Evolutionary conservation across 37 sponge, comb jelly and placozoan genomes (phyloP).

Genomic region (Halisarca cf. caerulea): DNA sequence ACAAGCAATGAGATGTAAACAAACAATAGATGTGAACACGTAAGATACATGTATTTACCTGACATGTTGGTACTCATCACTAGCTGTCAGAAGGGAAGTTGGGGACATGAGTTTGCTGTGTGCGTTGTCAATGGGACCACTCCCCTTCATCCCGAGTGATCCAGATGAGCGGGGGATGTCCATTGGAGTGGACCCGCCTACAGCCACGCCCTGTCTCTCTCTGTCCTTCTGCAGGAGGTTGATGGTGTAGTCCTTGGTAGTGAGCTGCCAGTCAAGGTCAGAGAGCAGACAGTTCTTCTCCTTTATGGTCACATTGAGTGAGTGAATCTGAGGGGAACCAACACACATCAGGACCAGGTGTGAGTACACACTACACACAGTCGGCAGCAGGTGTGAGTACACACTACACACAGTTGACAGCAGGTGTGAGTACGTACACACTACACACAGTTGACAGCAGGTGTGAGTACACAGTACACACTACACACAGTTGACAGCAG

Average conservation of each 20-base stretch:
- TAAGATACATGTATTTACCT: too few species aligned
- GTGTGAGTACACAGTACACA: too few species aligned
- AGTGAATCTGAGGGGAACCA: conserved; percentile 4
- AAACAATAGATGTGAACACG: too few species aligned
- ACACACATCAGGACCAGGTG: too few species aligned
- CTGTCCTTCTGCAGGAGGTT: conserved; percentile 46
- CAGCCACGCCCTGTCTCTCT: conserved; percentile 14
- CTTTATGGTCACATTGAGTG: conserved; percentile 20
- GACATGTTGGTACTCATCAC: conserved; percentile 2
- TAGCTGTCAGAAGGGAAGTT: neutral
- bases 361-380: too few species aligned
- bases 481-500: too few species aligned
- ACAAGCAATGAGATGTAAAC: too few species aligned
- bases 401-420: too few species aligned
- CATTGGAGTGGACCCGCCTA: too few species aligned
- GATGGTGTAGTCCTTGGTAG: conserved; percentile 28
- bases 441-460: too few species aligned
- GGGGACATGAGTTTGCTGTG: neutral
- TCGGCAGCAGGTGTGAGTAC: too few species aligned
- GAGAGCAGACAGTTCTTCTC: conserved; percentile 33
- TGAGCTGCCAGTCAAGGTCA: conserved; percentile 45
- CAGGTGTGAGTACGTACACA: too few species aligned
- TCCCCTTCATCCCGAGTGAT: neutral
- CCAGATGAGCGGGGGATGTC: neutral
- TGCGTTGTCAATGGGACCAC: neutral